A percentile compares a stretch with the other conserved stretches of the same genome.
Evolutionary conservation across 2,113 vertebrate species (phyloP).

Genomic region (Australoheros scitulus): DNA sequence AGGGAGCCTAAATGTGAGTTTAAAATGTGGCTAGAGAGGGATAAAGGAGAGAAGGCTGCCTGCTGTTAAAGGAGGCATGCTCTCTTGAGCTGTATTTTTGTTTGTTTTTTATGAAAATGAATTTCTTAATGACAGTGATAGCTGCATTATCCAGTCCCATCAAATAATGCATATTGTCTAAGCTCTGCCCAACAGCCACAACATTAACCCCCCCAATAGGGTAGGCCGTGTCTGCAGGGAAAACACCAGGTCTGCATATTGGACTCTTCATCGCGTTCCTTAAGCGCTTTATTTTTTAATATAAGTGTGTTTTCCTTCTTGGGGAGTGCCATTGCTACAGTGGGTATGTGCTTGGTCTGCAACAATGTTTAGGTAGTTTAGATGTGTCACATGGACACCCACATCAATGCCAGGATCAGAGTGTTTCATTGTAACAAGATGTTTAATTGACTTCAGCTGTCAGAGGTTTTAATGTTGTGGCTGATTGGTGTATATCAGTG

Average conservation of each 20-base stretch:
- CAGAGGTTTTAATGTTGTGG: neutral
- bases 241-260: neutral
- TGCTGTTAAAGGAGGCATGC: neutral
- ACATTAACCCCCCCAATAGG: neutral
- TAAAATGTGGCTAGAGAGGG: neutral
- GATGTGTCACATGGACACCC: neutral
- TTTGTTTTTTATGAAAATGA: neutral
- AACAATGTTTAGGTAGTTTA: neutral
- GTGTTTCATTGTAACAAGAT: neutral
- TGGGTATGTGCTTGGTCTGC: neutral
- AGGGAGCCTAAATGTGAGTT: neutral
- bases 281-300: neutral
- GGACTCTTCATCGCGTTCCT: neutral
- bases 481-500: neutral
- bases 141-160: neutral
- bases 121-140: neutral
- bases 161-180: neutral
- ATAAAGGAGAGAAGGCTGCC: accelerated
- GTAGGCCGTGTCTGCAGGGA: neutral
- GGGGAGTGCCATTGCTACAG: neutral
- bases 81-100: neutral
- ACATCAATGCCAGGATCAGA: neutral
- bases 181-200: neutral
- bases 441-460: neutral
- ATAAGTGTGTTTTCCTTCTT: neutral